Base-by-base conservation (phyloP, 1,140 invertebrate species). In the Drosophila persimilis region DNA sequence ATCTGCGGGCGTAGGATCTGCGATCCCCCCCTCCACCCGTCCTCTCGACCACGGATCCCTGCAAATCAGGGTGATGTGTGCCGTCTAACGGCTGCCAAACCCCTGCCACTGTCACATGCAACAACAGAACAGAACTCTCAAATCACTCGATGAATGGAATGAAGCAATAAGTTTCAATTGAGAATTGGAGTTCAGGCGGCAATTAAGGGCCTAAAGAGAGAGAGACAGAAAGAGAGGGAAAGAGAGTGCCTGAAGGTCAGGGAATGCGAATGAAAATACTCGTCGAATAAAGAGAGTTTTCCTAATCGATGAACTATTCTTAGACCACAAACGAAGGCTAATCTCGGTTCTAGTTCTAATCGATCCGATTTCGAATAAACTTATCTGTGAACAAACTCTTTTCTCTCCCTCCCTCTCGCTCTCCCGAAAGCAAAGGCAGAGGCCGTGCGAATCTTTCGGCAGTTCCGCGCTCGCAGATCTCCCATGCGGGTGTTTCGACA, bases 1-100 rank as follows among this genome's bases (percentile, higher is more conserved):
- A 73, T 80, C 85, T 89, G 85, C 85, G 85, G 85, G 85, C 77
- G 71, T 89, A 89, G 84, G 85, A 89, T 89, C 73, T 8, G 35
- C 31, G 61, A 65, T 39, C 39, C 55, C 57, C 24, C 24, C 24
- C 24, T 24, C 22, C 5, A 24, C 39, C 55, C 57, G 17, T 52
- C 46, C 24, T 26, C 57, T 52, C 46, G 35, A 5, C 31, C 31
- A 22, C 46, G 7, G 20, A 54, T 35, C 51, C 41, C 52, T 52
- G 71, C 61, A 70, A 76, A 71, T 78, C 72, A 54, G 54, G 61
- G 61, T 76, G 52, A 47, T 62, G 57, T 72, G 35, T 39, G 35
- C 11, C 35, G 50, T 73, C 63, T 71, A 69, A 59, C 62, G 65
- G 46, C 51, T 60, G 74, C 73, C 47, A 65, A 61, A 72, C 41